Evolutionary conservation across 2,888 invertebrate genomes (phyloP).

Genomic region (Timema podura): DNA sequence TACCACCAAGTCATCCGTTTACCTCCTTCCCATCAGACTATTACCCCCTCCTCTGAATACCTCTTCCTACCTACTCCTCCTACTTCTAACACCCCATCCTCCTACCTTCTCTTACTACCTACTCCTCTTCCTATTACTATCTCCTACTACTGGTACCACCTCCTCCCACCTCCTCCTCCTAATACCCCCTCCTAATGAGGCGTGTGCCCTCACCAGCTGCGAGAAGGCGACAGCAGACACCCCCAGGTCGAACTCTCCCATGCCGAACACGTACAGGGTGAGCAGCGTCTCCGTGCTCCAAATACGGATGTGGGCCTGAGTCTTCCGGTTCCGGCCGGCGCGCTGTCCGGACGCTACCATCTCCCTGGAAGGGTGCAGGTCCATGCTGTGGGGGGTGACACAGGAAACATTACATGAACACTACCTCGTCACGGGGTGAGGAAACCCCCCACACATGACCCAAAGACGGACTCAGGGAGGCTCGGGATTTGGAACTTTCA

Average conservation of each 20-base stretch:
- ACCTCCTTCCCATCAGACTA: no score
- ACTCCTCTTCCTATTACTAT: no score
- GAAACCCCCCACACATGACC: no score
- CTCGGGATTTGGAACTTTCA: no score
- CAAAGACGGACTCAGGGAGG: no score
- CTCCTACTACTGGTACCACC: no score
- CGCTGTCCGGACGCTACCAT: constrained; percentile 87
- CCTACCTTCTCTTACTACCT: no score
- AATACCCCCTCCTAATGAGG: no score
- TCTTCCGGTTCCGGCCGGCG: constrained; percentile 76
- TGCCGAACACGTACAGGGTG: constrained; percentile 84
- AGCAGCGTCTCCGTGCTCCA: constrained; percentile 89
- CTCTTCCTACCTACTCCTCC: neutral
- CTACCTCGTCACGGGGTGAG: neutral
- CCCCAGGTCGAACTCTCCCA: constrained; percentile 84
- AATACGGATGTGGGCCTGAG: constrained; percentile 84
- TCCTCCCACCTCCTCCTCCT: no score
- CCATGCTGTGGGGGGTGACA: constrained; percentile 61
- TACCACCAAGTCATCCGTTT: no score
- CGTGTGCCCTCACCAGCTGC: constrained; percentile 59
- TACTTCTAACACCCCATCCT: neutral
- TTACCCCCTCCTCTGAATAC: no score
- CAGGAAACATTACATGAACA: neutral
- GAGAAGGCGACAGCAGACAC: constrained; percentile 88
- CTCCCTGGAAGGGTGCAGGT: constrained; percentile 82